Conservation (phyloP, 1,140 invertebrate species). For the Papilio helenus region DNA sequence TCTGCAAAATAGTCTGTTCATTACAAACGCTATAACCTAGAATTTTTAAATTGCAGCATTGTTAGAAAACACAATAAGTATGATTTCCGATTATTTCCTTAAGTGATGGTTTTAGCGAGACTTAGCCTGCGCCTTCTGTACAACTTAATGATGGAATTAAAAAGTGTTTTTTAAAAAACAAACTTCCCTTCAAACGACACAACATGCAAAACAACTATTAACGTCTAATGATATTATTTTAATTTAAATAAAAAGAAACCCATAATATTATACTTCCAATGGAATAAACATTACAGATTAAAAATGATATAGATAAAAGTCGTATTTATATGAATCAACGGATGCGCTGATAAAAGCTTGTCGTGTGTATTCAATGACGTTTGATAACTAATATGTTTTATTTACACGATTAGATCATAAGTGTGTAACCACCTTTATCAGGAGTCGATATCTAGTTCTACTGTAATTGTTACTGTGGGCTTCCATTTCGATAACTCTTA, state of each 20-base stretch:
- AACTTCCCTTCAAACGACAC: background rate
- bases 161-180: background rate
- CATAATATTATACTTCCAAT: background rate
- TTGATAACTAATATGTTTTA: conserved; percentile 1
- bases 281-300: conserved; percentile 9
- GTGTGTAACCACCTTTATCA: conserved; percentile 17
- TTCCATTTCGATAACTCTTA: too few relatives aligned
- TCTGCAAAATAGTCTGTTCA: conserved; percentile 10
- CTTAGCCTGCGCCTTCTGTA: background rate
- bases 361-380: background rate
- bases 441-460: background rate
- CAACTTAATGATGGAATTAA: background rate
- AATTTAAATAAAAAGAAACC: background rate
- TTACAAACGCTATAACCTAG: background rate
- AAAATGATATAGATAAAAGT: background rate
- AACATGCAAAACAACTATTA: background rate
- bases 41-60: conserved; percentile 12
- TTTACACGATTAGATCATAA: conserved; percentile 17
- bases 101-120: background rate
- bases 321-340: background rate
- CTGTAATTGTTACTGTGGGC: background rate
- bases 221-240: background rate
- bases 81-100: background rate
- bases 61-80: conserved; percentile 1
- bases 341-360: conserved; percentile 10